Conservation (phyloP, 2,797 vertebrate genomes). For the Thunnus albacares region DNA sequence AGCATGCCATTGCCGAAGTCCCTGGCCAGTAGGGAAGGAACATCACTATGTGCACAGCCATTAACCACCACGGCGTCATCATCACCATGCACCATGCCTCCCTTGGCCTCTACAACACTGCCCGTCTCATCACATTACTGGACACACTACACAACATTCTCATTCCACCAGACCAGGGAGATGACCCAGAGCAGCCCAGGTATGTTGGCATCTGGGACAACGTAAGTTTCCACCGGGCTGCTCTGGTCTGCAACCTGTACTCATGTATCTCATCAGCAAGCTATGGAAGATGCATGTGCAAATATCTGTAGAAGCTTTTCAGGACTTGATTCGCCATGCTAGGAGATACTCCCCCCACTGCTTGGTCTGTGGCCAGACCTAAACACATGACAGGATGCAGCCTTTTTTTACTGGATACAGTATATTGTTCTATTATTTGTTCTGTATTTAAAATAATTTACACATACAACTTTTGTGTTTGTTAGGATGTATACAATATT, state of each 20-base stretch:
- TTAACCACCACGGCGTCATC: no score
- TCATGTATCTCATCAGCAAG: neutral
- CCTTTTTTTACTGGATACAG: neutral
- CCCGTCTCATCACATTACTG: no score
- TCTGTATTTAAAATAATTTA: neutral
- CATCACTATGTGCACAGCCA: no score
- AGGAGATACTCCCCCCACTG: neutral
- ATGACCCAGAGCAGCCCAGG: no score
- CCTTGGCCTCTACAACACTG: no score
- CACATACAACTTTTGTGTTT: neutral
- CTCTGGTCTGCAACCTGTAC: neutral
- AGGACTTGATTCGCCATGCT: neutral
- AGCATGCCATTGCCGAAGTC: no score
- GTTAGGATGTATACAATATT: neutral
- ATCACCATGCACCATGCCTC: no score
- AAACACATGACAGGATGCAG: neutral
- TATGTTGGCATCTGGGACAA: no score
- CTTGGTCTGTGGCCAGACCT: neutral
- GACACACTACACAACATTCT: no score
- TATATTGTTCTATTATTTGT: no score
- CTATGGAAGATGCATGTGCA: neutral
- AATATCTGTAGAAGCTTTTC: neutral
- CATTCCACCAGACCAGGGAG: no score
- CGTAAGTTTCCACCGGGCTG: neutral
- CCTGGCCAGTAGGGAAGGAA: neutral